Conservation (phyloP, 2,797 vertebrate species). For the Lacerta viridis region DNA sequence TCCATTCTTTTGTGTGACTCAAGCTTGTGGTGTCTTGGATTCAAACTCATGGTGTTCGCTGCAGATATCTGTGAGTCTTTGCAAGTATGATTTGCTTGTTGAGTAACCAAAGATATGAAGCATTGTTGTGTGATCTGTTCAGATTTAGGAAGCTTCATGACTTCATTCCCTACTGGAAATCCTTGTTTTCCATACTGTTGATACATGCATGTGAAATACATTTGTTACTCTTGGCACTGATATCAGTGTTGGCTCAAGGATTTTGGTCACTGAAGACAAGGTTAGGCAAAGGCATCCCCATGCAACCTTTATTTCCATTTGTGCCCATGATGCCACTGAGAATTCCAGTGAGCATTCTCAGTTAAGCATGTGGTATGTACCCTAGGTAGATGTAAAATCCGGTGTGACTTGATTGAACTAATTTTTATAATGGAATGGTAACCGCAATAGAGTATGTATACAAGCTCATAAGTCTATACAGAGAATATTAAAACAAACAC, state of each 20-base stretch:
- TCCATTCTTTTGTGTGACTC: conserved; percentile 28
- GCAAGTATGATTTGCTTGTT: conserved; percentile 17
- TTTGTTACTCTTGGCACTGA: neutral
- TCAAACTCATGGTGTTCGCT: conserved; percentile 7
- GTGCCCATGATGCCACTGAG: neutral
- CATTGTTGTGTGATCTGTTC: neutral
- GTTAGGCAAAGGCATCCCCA: neutral
- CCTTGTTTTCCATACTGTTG: neutral
- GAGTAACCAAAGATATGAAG: conserved; percentile 14
- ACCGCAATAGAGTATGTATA: neutral
- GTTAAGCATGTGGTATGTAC: neutral
- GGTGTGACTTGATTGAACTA: neutral
- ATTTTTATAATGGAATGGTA: neutral
- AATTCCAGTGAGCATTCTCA: neutral
- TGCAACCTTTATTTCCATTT: conserved; percentile 18
- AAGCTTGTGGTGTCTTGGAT: neutral
- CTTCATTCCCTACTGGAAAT: conserved; percentile 40
- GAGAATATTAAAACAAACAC: neutral
- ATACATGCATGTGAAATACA: neutral
- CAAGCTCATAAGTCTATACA: neutral
- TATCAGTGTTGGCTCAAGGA: neutral
- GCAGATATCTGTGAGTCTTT: conserved; percentile 66
- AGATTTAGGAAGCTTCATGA: conserved; percentile 10
- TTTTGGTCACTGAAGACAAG: conserved; percentile 24
- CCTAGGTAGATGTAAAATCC: neutral